Base-by-base conservation (phyloP, 2,113 vertebrate species). In the Gobiocypris rarus region DNA sequence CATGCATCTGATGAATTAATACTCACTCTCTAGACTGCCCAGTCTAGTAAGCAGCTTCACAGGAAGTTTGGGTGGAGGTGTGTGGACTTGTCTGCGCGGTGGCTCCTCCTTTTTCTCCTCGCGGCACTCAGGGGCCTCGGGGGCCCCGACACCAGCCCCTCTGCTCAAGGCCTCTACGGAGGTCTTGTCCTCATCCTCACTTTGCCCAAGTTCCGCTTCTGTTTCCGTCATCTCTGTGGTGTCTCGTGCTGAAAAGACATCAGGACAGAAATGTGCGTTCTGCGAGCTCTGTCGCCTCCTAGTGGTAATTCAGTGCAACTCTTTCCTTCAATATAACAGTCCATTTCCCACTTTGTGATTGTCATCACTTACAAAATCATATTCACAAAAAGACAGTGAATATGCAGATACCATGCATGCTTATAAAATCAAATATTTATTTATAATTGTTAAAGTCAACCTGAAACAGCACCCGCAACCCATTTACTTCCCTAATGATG, bases 21-120 rank as follows among this genome's bases (percentile, higher is more conserved):
- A 92, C 92, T 90, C 83, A 95, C 94, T 88, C 3, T 95, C 94
- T 0, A 95, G 88, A 76, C 94, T 95, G 78, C 94, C 94, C 79
- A 94, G 89, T 59, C 93, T 87, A 77, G 90, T 91, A 48, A 95
- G 93, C 56, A 94, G 89, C 86, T 94, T 94, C 84, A 92, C 89
- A 0, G 92, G 90, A 61, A 90, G 75, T 83, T 77, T 92, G 59
- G 91, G 91, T 54, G 92, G 90, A 4, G 93, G 93, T 6, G 92
- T 92, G 87, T 88, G 89, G 82, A 90, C 87, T 65, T 92, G 87
- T 90, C 90, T 91, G 67, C 74, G 91, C 9, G 89, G 86, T 4
- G 77, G 86, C 76, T 81, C 38, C 10, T 31, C 75, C 0, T 78
- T 88, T 28, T 24, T 58, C 50, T 19, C 89, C 54, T 94, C 92